Conservation (phyloP, 2,113 vertebrate species). For the Camelus dromedarius region DNA sequence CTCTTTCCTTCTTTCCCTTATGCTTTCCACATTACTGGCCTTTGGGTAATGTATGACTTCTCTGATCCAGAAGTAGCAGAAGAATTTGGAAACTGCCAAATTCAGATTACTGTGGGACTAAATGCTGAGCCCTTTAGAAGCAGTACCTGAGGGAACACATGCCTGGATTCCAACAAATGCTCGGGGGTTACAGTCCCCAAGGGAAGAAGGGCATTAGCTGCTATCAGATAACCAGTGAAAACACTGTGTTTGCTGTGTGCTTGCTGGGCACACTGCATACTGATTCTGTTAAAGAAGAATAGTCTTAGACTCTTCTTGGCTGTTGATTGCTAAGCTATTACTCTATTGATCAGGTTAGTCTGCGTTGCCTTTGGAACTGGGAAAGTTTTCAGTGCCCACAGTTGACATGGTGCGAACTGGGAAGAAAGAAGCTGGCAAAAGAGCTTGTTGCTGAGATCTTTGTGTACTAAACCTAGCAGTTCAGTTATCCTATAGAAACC, state of each 20-base stretch:
- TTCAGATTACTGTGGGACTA: not conserved
- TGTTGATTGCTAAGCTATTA: not conserved
- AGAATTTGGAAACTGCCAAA: constrained; percentile 27
- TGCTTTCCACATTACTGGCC: constrained; percentile 14
- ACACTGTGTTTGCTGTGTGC: not conserved
- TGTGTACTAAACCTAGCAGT: not conserved
- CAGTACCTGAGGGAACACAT: not conserved
- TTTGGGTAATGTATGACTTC: constrained; percentile 13
- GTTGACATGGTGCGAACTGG: not conserved
- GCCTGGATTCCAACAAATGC: not conserved
- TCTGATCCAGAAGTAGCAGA: not conserved
- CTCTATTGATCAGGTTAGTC: not conserved
- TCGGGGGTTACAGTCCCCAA: not conserved
- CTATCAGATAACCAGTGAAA: not conserved
- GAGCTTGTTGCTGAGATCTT: not conserved
- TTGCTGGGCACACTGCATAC: not conserved
- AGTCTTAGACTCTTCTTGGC: not conserved
- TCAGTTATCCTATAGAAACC: not conserved
- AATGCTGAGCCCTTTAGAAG: not conserved
- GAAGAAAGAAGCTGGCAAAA: not conserved
- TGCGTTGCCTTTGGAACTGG: not conserved
- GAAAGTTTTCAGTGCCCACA: not conserved
- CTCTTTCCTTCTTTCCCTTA: not conserved
- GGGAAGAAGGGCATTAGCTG: not conserved
- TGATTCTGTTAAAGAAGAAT: not conserved